These are phyloP conservation scores for Reticulitermes speratus DNA, from an alignment of 1,140 invertebrate genomes.

Conservation along the genomic window DNA sequence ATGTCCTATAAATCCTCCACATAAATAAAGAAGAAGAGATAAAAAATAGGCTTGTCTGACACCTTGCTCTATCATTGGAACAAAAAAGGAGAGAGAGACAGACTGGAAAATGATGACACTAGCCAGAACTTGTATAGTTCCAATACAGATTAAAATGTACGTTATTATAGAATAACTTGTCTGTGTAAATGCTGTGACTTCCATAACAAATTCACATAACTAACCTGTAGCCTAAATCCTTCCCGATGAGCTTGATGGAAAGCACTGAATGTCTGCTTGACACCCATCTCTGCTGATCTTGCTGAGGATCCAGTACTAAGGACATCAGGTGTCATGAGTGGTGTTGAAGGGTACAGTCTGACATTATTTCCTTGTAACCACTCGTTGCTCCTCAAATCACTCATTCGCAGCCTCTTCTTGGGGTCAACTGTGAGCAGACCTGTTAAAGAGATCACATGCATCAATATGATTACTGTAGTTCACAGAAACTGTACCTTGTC, in stretches of 20 bases:
- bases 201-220: not conserved
- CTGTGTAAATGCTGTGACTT: not conserved
- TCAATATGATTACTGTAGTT: no score
- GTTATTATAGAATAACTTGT: no score
- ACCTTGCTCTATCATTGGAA: no score
- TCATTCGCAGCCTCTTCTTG: slow-evolving; percentile 65
- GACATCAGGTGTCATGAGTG: slow-evolving; percentile 61
- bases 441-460: slow-evolving; percentile 35
- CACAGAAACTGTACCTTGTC: no score
- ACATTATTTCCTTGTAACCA: slow-evolving; percentile 59
- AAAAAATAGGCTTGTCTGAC: no score
- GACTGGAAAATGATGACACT: no score
- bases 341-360: slow-evolving; percentile 50
- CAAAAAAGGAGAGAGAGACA: no score
- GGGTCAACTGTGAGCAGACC: slow-evolving; percentile 80
- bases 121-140: no score
- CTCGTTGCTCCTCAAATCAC: slow-evolving; percentile 59
- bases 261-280: slow-evolving; percentile 63
- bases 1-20: no score
- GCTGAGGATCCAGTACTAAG: slow-evolving; percentile 43
- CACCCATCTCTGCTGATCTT: slow-evolving; percentile 47
- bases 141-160: no score
- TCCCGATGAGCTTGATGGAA: slow-evolving; percentile 69
- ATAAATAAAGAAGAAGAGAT: no score
- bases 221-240: slow-evolving; percentile 67